Evolutionary conservation across 2,797 vertebrate genomes (phyloP), one percentile per base, ranked within the genome.

Genomic region (Eulemur rubriventer): DNA sequence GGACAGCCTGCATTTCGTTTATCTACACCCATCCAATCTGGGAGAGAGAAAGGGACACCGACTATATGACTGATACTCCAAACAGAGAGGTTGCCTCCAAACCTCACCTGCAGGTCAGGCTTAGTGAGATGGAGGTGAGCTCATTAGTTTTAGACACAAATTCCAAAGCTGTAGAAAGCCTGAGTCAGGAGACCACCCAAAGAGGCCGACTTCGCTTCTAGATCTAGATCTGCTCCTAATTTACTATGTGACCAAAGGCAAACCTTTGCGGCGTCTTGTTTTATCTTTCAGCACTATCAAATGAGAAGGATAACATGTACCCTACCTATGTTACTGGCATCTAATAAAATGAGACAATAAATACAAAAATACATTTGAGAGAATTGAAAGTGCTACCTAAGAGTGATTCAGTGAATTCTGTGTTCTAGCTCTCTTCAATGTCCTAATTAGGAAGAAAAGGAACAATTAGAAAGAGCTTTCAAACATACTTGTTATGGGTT

Each of bases 131-230:
- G 28, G 67, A 81, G 76, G 84, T 38, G 65, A 65, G 55, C 0
- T 46, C 22, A 6, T 9, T 4, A 59, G 67, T 55, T 59, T 61
- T 35, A 26, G 26, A 14, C 43, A 5, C 24, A 67, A 55, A 38
- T 48, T 28, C 70, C 59, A 38, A 83, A 57, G 43, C 16, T 84
- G 24, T 14, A 22, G 0, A 43, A 72, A 43, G 61, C 28, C 61
- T 26, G 52, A 61, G 48, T 85, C 43, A 26, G 18, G 72, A 91
- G 94, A 96, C 90, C 92, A 92, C 84, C 94, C 92, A 89, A 41
- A 2, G 80, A 84, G 61, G 65, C 78, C 17, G 70, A 75, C 72
- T 84, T 67, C 80, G 55, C 76, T 81, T 92, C 67, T 17, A 83
- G 57, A 41, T 28, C 57, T 20, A 59, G 52, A 48, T 61, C 78